A percentile compares a stretch with the other conserved stretches of the same genome.
phyloP scores from a whole-genome alignment of 2,797 vertebrate species.

The Anabas testudineus region DNA sequence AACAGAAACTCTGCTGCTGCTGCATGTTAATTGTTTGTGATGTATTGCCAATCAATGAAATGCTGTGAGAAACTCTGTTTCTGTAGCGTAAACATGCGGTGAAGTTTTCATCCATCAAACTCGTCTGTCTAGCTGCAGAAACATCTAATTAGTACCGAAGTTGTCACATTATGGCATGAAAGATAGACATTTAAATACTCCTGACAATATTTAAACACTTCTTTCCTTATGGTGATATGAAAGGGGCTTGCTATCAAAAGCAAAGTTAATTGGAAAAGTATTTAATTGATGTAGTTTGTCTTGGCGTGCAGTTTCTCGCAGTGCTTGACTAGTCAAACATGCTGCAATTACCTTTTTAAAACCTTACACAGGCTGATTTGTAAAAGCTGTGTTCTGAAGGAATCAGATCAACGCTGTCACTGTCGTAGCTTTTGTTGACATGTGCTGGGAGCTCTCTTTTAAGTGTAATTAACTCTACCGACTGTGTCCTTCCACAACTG shows the following conservation, averaged over 20 bases:
- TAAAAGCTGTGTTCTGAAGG: neutral
- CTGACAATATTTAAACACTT: slow-evolving; percentile 11
- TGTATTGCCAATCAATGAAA: slow-evolving; percentile 15
- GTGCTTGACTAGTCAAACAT: slow-evolving; percentile 7
- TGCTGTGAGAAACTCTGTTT: slow-evolving; percentile 2
- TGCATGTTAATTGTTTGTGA: slow-evolving; percentile 13
- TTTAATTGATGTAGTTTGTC: neutral
- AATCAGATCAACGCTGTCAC: neutral
- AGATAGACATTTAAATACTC: slow-evolving; percentile 18
- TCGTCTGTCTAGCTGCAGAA: slow-evolving; percentile 7
- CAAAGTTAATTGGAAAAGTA: slow-evolving; percentile 5
- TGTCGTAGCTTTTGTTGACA: neutral
- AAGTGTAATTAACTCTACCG: slow-evolving; percentile 1
- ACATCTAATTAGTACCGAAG: slow-evolving; percentile 33
- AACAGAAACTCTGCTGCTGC: slow-evolving; percentile 8
- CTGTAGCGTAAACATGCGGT: neutral
- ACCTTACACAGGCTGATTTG: slow-evolving; percentile 1
- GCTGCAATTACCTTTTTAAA: slow-evolving; percentile 11
- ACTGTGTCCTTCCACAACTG: neutral
- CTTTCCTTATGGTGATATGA: slow-evolving; percentile 1
- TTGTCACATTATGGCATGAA: neutral
- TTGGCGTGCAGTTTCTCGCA: neutral
- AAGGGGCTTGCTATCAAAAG: neutral
- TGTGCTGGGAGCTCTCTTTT: neutral
- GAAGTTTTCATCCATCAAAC: slow-evolving; percentile 18